Evolutionary conservation across 2,797 vertebrate species (phyloP).

Genomic region (Gouania willdenowi): DNA sequence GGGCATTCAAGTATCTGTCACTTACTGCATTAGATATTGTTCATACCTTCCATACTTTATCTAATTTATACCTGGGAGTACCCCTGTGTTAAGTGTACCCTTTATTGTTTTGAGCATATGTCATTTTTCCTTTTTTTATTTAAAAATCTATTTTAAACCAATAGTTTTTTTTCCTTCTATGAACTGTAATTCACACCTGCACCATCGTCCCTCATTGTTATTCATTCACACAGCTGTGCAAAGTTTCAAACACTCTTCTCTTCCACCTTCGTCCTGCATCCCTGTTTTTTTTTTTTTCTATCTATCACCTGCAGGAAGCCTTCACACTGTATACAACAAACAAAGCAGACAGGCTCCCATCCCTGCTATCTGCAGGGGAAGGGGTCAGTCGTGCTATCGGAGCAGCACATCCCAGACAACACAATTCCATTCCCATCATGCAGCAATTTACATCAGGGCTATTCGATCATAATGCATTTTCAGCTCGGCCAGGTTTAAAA

Average conservation of each 20-base stretch:
- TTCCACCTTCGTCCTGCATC: neutral
- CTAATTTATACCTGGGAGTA: no score
- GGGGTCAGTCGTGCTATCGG: slow-evolving; percentile 52
- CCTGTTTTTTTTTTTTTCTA: slow-evolving; percentile 9
- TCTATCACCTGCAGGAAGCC: neutral
- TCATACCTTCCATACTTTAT: no score
- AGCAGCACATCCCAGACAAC: slow-evolving; percentile 48
- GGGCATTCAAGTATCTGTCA: no score
- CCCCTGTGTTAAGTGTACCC: no score
- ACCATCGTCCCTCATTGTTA: neutral
- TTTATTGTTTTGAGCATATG: no score
- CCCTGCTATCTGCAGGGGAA: slow-evolving; percentile 17
- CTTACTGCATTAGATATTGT: no score
- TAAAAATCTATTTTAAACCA: no score
- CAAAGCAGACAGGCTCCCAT: slow-evolving; percentile 1
- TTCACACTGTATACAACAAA: neutral
- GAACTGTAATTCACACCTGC: no score
- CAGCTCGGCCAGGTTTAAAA: no score
- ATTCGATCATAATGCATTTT: no score
- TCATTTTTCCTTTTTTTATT: no score
- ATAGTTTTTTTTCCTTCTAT: no score
- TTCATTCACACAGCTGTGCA: slow-evolving; percentile 1
- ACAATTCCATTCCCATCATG: slow-evolving; percentile 65
- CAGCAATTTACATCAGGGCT: slow-evolving; percentile 33
- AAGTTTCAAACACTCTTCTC: neutral